Base-by-base conservation (phyloP, 1,140 invertebrate species). In the Drosophila setifemur region DNA sequence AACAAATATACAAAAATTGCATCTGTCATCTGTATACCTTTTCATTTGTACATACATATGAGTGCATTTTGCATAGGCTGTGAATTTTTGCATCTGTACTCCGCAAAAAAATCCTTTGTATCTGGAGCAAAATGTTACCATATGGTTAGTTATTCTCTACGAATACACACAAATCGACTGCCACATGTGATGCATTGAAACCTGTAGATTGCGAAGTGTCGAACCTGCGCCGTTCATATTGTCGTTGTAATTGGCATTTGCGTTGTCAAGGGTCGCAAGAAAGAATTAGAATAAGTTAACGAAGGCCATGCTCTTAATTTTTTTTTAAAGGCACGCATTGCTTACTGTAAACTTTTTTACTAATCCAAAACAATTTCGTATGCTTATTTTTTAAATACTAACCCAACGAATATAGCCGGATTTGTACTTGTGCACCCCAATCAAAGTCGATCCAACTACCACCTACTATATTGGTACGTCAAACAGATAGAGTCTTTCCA, bases 381-480 rank as follows among this genome's bases (percentile, higher is more conserved):
- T 18, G 14, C 4, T 14, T 61, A 33, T 49, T 14, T 48, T 71
- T 23, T 26, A 9, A 35, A 52, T 60, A 77, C 42, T 68, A 66
- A 61, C 58, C 47, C 9, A 48, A 55, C 6, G 28, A 19, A 29
- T 93, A 66, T 89, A 97, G 96, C 94, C 95, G 53, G 96, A 97
- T 91, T 91, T 96, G 12, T 97, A 97, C 88, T 91, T 97, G 21
- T 97, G 96, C 88, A 96, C 96, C 26, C 95, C 96, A 8, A 93
- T 96, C 11, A 94, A 94, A 91, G 92, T 97, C 29, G 94, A 96
- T 75, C 91, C 91, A 26, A 90, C 92, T 9, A 93, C 93, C 63
- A 93, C 92, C 53, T 95, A 96, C 89, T 97, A 95, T 77, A 95
- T 97, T 58, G 93, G 95, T 95, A 92, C 91, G 92, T 90, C 37